Percentiles rank a stretch among this genome's conserved stretches.
phyloP scores from a whole-genome alignment of 1,140 invertebrate species.

The Bathynomus jamesi region DNA sequence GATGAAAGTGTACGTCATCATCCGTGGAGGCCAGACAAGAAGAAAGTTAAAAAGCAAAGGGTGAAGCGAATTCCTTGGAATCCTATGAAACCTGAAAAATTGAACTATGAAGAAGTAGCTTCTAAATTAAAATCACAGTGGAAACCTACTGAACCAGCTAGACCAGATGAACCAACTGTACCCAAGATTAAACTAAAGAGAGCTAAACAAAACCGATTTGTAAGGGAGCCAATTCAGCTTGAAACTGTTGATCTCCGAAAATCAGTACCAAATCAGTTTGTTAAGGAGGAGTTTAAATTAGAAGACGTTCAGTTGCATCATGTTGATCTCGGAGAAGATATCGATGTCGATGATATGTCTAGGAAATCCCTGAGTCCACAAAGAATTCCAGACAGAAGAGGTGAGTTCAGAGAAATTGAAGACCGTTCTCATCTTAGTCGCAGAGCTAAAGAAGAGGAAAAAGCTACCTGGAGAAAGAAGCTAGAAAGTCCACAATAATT shows the following conservation, averaged over 20 bases:
- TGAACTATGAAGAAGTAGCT: slow-evolving; percentile 16
- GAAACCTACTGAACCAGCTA: slow-evolving; percentile 27
- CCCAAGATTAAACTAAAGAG: slow-evolving; percentile 39
- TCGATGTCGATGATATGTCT: neutral
- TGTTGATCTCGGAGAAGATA: neutral
- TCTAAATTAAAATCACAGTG: slow-evolving; percentile 11
- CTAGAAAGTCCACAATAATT: too few relatives aligned
- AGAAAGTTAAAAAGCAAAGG: slow-evolving; percentile 27
- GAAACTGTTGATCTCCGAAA: slow-evolving; percentile 10
- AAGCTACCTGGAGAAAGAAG: neutral
- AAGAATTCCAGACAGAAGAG: neutral
- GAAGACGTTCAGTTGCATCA: neutral
- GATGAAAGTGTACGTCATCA: slow-evolving; percentile 7
- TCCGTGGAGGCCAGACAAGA: slow-evolving; percentile 13
- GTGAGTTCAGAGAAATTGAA: neutral
- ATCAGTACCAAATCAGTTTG: neutral
- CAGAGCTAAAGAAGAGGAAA: neutral
- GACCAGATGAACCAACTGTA: slow-evolving; percentile 9
- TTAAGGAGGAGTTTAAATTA: neutral
- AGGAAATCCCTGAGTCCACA: too few relatives aligned
- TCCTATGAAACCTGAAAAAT: slow-evolving; percentile 2
- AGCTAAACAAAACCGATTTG: slow-evolving; percentile 30
- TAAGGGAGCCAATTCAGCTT: slow-evolving; percentile 6
- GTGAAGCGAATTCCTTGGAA: slow-evolving; percentile 15
- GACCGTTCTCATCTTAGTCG: neutral